Conservation (phyloP, 2,888 invertebrate genomes). For the Leptinotarsa tumamoca region DNA sequence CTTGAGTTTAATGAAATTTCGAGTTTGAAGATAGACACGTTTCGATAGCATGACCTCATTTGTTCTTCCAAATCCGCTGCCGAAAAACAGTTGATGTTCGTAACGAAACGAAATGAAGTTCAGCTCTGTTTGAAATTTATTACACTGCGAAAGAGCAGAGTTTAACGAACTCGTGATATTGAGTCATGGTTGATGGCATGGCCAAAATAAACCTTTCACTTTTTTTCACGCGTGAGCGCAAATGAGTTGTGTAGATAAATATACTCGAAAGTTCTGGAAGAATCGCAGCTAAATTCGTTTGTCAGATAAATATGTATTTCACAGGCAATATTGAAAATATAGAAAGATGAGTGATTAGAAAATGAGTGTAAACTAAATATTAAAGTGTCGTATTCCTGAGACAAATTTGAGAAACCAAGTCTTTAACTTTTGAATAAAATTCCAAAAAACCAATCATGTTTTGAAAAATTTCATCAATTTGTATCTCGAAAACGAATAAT, state of each 20-base stretch:
- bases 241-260: not conserved
- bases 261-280: not conserved
- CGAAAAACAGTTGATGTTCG: not conserved
- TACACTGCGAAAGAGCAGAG: constrained; percentile 3
- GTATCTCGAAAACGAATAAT: no score
- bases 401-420: no score
- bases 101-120: not conserved
- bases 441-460: no score
- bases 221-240: constrained; percentile 12
- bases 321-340: no score
- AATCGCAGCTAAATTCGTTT: no score
- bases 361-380: no score
- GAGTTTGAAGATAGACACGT: not conserved
- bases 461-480: no score
- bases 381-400: no score
- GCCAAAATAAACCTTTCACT: constrained; percentile 17
- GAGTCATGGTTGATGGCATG: constrained; percentile 19
- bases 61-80: not conserved
- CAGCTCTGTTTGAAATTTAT: constrained; percentile 14
- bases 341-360: no score
- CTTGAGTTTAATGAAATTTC: no score
- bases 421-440: no score
- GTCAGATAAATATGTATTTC: no score
- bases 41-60: not conserved
- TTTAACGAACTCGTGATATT: constrained; percentile 5